Base-by-base conservation (phyloP, 2,888 invertebrate genomes). In the Eilema depressum region DNA sequence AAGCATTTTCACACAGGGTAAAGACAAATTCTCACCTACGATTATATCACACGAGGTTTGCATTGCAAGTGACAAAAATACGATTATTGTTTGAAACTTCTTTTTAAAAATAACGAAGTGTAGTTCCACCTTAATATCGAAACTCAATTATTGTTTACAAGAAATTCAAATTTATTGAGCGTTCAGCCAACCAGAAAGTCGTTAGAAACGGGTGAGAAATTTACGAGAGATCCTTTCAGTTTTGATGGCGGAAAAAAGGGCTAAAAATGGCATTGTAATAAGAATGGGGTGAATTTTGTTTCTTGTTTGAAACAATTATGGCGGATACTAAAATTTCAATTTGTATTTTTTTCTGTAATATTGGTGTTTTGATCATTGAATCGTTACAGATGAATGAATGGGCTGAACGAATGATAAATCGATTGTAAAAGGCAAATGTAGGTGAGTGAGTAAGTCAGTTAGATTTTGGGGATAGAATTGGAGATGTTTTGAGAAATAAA, bases 111-210 rank as follows among this genome's bases (percentile, higher is more conserved):
- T 37, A 37, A 37, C 33, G 11, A 37, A 11, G 33, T 37, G 12
- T 37, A 12, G 12, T 37, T 37, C 33, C 33, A 12, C 33, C 33
- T 12, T 37, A 61, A 62, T 70, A 66, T 33, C 10, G 37, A 66
- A 56, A 70, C 56, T 66, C 26, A 56, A 66, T 70, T 70, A 66
- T 70, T 70, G 56, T 64, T 69, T 59, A 65, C 26, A 64, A 57
- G 66, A 62, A 71, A 67, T 60, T 70, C 64, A 59, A 30, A 64
- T 66, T 62, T 70, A 66, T 69, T 63, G 63, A 66, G 37, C n/a
- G 62, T 56, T 69, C 56, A 61, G 11, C 53, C 20, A 41, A 30
- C 59, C 64, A 25, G 26, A 57, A 68, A 59, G 26, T 60, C 47
- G 64, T 69, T 63, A 30, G 33, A 57, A 26, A 28, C 41, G 41